Conservation (phyloP, 2,797 vertebrate species). For the Florisuga fusca region DNA sequence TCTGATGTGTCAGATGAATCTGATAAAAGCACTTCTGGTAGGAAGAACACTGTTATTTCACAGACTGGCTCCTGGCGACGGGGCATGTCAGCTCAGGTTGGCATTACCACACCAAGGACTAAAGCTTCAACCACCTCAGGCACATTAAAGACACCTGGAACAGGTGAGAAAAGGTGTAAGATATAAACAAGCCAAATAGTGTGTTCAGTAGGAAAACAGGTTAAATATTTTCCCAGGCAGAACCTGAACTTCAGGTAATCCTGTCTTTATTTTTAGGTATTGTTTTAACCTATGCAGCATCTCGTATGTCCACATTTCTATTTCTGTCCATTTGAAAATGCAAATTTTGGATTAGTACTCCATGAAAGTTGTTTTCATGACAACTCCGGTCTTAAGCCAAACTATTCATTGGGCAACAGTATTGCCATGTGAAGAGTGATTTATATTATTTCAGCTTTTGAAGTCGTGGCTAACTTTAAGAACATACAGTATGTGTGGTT, state of each 20-base stretch:
- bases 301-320: neutral
- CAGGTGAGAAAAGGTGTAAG: conserved; percentile 80
- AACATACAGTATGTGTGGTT: neutral
- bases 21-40: conserved; percentile 90
- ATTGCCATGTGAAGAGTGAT: neutral
- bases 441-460: neutral
- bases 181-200: neutral
- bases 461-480: neutral
- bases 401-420: neutral
- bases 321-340: neutral
- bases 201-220: neutral
- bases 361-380: neutral
- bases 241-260: conserved; percentile 63
- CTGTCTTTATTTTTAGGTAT: conserved; percentile 35
- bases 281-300: neutral
- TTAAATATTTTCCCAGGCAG: conserved; percentile 35
- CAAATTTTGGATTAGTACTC: neutral
- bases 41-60: conserved; percentile 87
- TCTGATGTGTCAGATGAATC: conserved; percentile 95
- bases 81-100: conserved; percentile 95
- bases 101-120: conserved; percentile 91
- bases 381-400: conserved; percentile 3
- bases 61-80: conserved; percentile 96
- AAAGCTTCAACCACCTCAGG: conserved; percentile 83
- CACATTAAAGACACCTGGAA: conserved; percentile 86